Evolutionary conservation across 1,140 invertebrate species (phyloP).

Genomic region (Papilio machaon): DNA sequence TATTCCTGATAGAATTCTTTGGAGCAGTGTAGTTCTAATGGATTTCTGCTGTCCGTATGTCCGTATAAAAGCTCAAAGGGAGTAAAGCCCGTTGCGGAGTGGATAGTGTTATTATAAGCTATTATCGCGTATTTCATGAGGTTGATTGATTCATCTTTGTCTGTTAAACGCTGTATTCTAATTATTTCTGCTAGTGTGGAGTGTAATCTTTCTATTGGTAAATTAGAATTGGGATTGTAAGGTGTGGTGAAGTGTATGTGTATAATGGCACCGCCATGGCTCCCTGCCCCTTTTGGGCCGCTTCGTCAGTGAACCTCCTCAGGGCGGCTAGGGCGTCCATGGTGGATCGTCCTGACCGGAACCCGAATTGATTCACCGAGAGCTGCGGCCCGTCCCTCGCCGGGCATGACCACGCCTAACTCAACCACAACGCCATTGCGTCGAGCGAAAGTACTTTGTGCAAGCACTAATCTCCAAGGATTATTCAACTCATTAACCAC

Average conservation of each 20-base stretch:
- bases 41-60: slow-evolving; percentile 47
- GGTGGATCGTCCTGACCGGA: too few relatives aligned
- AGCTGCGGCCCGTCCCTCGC: too few relatives aligned
- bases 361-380: too few relatives aligned
- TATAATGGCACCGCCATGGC: too few relatives aligned
- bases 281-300: too few relatives aligned
- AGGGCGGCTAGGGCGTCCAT: too few relatives aligned
- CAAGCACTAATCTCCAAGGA: too few relatives aligned
- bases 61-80: slow-evolving; percentile 44
- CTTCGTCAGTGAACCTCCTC: too few relatives aligned
- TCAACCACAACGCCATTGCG: too few relatives aligned
- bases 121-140: slow-evolving; percentile 53
- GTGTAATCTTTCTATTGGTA: slow-evolving; percentile 51
- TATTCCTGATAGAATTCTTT: slow-evolving; percentile 56
- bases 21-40: slow-evolving; percentile 50
- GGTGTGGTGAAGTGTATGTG: slow-evolving; percentile 54
- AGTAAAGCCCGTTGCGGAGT: slow-evolving; percentile 47
- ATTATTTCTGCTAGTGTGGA: slow-evolving; percentile 55
- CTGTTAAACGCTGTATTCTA: slow-evolving; percentile 50
- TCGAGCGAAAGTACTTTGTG: too few relatives aligned
- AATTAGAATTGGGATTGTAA: slow-evolving; percentile 50
- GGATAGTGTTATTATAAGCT: slow-evolving; percentile 48
- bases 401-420: too few relatives aligned
- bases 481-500: too few relatives aligned
- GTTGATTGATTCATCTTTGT: slow-evolving; percentile 49